Conservation (phyloP, 2,797 vertebrate species). For the Syndactyla subalaris region DNA sequence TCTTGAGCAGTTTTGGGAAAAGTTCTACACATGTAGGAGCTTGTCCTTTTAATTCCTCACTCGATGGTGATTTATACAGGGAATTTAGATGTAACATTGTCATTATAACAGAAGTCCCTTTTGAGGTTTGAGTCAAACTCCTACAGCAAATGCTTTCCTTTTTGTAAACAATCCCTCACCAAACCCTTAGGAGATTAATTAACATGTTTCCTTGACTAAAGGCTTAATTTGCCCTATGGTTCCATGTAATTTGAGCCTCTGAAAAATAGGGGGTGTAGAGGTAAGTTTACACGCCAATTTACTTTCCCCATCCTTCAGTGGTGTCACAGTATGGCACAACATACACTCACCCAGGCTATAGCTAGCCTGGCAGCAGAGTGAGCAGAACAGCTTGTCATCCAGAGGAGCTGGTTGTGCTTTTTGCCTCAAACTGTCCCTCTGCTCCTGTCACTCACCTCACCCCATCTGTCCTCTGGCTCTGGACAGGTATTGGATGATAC, state of each 20-base stretch:
- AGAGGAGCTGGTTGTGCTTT: not conserved
- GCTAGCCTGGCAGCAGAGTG: not conserved
- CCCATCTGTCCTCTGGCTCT: accelerated
- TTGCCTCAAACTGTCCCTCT: not conserved
- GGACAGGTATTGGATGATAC: not conserved
- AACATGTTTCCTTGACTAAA: constrained; percentile 15
- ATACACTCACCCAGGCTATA: not conserved
- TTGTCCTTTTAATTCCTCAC: not conserved
- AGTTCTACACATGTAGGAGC: not conserved
- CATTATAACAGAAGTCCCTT: not conserved
- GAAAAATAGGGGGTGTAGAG: not conserved
- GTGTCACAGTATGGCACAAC: not conserved
- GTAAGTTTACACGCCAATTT: not conserved
- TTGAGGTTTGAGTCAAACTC: constrained; percentile 23
- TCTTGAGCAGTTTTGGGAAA: not conserved
- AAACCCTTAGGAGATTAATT: constrained; percentile 52
- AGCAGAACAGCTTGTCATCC: not conserved
- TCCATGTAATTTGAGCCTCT: constrained; percentile 18
- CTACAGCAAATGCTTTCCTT: constrained; percentile 17
- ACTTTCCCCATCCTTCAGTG: not conserved
- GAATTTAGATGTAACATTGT: not conserved
- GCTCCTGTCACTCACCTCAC: not conserved
- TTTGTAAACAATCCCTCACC: constrained; percentile 36
- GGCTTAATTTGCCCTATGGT: constrained; percentile 27
- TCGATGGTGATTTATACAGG: not conserved